phyloP scores from a whole-genome alignment of 2,888 invertebrate genomes.

The Enoplolaimus lenunculus region DNA sequence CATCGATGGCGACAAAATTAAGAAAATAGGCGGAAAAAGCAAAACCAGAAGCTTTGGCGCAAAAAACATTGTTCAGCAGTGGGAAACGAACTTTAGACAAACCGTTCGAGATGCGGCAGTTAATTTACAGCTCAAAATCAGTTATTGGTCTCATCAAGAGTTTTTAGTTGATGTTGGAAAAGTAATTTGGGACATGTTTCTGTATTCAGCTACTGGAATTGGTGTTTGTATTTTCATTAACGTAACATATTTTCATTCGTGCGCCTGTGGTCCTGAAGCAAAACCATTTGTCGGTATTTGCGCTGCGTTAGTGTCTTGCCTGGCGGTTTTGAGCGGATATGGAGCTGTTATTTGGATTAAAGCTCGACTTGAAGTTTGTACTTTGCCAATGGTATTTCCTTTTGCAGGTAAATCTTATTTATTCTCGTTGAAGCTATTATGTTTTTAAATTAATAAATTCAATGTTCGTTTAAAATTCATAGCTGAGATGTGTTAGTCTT shows the following conservation, averaged over 20 bases:
- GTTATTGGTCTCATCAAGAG: neutral
- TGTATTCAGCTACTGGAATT: too few species aligned
- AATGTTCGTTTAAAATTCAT: too few species aligned
- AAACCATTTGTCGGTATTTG: neutral
- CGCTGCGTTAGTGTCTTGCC: neutral
- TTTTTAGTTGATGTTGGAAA: too few species aligned
- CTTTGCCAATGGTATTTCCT: slow-evolving; percentile 6
- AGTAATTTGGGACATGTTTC: too few species aligned
- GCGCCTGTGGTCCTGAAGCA: neutral
- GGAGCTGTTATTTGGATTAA: neutral
- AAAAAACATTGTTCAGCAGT: neutral
- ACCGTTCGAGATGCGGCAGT: neutral
- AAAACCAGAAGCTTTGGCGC: too few species aligned
- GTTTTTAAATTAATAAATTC: too few species aligned
- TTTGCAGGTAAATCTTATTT: slow-evolving; percentile 14
- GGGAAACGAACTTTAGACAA: neutral
- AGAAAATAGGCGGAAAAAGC: too few species aligned
- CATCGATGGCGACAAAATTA: too few species aligned
- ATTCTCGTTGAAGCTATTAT: too few species aligned
- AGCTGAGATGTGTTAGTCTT: too few species aligned
- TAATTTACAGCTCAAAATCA: neutral
- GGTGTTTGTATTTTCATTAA: too few species aligned
- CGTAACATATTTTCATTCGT: too few species aligned
- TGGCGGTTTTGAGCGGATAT: neutral
- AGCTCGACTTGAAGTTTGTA: neutral